phyloP scores from a whole-genome alignment of 2,797 vertebrate species.

The Cyclura pinguis region DNA sequence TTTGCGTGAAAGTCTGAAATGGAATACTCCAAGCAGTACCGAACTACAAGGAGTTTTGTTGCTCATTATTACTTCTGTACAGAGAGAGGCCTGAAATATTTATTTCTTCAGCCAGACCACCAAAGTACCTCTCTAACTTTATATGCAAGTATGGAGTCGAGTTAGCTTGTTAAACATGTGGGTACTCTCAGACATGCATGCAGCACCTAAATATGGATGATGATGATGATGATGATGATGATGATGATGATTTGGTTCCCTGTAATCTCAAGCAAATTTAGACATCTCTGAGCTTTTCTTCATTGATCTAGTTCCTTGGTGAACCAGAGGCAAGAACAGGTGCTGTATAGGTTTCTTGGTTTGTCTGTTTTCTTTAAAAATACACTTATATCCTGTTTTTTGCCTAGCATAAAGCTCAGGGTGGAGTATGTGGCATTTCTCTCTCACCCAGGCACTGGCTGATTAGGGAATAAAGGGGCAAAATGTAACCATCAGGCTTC shows the following conservation, averaged over 20 bases:
- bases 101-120: constrained; percentile 16
- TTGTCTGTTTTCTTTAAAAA: neutral
- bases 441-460: neutral
- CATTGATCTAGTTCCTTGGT: neutral
- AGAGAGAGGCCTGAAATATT: constrained; percentile 16
- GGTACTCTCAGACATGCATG: neutral
- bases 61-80: constrained; percentile 15
- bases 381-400: neutral
- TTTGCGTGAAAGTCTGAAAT: constrained; percentile 13
- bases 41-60: neutral
- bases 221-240: too few relatives aligned
- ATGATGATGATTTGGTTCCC: neutral
- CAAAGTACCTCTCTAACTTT: neutral
- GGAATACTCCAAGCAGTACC: constrained; percentile 1
- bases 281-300: neutral
- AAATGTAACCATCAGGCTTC: too few relatives aligned
- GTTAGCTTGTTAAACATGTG: neutral
- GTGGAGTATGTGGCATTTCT: neutral
- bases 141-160: too few relatives aligned
- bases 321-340: neutral
- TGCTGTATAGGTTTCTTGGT: too few relatives aligned
- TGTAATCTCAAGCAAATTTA: neutral
- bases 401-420: neutral
- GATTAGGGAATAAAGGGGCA: too few relatives aligned
- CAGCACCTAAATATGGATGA: neutral